These are phyloP conservation scores for Bubo blakistoni DNA, from an alignment of 2,113 vertebrate species.

Conservation along the genomic window DNA sequence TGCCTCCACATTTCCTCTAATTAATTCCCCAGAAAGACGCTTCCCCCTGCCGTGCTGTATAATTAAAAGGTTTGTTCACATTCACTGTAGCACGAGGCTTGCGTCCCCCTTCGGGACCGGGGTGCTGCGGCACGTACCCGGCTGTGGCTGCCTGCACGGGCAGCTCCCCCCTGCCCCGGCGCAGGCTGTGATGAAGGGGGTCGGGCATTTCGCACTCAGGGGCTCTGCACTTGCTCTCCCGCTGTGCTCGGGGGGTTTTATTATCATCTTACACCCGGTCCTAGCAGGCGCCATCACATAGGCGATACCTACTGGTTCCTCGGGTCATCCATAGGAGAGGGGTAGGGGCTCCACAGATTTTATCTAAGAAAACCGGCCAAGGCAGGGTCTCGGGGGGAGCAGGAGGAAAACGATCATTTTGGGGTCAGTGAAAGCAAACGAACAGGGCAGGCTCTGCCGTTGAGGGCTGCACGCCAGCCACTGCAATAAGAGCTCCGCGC, in stretches of 20 bases:
- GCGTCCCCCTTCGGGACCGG: rapidly evolving
- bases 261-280: rapidly evolving
- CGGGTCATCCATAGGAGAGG: rapidly evolving
- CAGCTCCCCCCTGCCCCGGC: background rate
- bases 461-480: background rate
- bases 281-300: rapidly evolving
- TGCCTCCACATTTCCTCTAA: background rate
- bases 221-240: background rate
- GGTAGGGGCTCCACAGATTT: background rate
- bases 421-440: background rate
- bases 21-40: background rate
- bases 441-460: rapidly evolving
- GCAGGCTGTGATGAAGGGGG: rapidly evolving
- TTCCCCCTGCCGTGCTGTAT: rapidly evolving
- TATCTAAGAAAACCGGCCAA: background rate
- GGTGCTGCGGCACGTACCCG: rapidly evolving
- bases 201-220: rapidly evolving
- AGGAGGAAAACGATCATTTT: background rate
- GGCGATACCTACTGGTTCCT: background rate
- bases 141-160: background rate
- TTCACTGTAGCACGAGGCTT: rapidly evolving
- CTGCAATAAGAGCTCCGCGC: rapidly evolving
- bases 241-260: rapidly evolving
- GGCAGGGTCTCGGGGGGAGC: background rate
- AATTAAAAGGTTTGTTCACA: rapidly evolving